Base-by-base conservation (phyloP, 2,797 vertebrate genomes). In the Podargus strigoides region DNA sequence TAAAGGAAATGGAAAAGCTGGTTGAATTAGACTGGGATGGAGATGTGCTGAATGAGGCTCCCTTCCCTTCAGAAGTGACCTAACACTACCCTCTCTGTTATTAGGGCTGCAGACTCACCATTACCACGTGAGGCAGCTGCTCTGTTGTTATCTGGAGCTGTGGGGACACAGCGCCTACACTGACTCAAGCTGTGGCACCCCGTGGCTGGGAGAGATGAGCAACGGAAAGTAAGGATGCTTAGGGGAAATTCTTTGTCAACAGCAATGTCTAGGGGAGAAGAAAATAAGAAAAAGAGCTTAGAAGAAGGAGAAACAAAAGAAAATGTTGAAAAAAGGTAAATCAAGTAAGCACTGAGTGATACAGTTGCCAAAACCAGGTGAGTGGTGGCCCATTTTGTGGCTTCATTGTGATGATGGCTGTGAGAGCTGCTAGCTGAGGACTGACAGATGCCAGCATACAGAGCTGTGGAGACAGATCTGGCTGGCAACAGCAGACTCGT, bases 21-120 rank as follows among this genome's bases (percentile, higher is more conserved):
- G 24, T 32, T 12, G 91, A 56, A 90, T 85, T 56, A 67, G 32
- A 10, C 32, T 67, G 78, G 78, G 60, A 63, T 47, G 34, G 72
- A 49, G 72, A 83, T 72, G 90, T 1, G 1, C 76, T 55, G 79
- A 83, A 68, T 13, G 72, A 81, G 59, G 24, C 39, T 81, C 14
- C 34, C 27, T 67, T 93, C 55, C 28, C 69, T 69, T 56, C 77
- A 83, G 72, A 53, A 47, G 37, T 30, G 64, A 84, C 90, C 87
- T 85, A 10, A 5, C 21, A 8, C 89, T 42, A 88, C 62, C 84
- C 50, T 83, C 58, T 60, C 70, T 50, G 19, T 21, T 89, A 50
- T 36, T 4, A 39, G 37, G 1, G 3, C 6, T 22, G 44, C 47
- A 69, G 67, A 20, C 70, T 53, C 47, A 47, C 26, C 49, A 24